A percentile compares a stretch with the other conserved stretches of the same genome.
These are phyloP conservation scores for Rotaria magnacalcarata DNA, from an alignment of 2,888 invertebrate genomes.

Conservation along the genomic window DNA sequence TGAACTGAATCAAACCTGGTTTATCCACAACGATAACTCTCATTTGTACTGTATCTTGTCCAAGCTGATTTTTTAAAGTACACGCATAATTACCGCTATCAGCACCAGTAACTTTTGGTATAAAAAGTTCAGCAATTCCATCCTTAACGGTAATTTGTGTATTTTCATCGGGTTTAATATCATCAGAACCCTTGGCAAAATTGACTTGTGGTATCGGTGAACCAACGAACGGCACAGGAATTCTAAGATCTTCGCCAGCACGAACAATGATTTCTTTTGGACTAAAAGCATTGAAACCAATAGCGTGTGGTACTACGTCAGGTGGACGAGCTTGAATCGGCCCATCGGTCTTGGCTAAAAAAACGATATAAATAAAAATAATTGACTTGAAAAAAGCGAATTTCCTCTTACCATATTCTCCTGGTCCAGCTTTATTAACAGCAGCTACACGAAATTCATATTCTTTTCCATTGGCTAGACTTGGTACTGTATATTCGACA, in stretches of 20 bases:
- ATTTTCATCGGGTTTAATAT: conserved; percentile 70
- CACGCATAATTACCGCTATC: conserved; percentile 91
- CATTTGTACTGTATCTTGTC: conserved; percentile 83
- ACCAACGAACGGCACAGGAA: conserved; percentile 83
- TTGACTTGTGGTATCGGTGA: conserved; percentile 80
- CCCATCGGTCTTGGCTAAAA: conserved; percentile 42
- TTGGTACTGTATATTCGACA: conserved; percentile 61
- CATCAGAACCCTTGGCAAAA: conserved; percentile 69
- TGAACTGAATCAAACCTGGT: conserved; percentile 46
- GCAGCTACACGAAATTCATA: conserved; percentile 97
- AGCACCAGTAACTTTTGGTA: conserved; percentile 76
- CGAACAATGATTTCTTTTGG: conserved; percentile 78
- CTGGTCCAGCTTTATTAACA: conserved; percentile 89
- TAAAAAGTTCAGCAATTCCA: conserved; percentile 51
- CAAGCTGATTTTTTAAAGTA: conserved; percentile 79
- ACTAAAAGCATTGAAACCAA: conserved; percentile 35
- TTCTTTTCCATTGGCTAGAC: conserved; percentile 87
- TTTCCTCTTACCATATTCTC: conserved; percentile 65
- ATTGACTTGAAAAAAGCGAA: not conserved
- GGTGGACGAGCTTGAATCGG: conserved; percentile 44
- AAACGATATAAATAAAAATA: not conserved
- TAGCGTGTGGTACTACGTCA: conserved; percentile 43
- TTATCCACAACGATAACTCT: conserved; percentile 69
- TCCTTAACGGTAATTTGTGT: conserved; percentile 68
- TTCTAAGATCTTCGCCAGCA: conserved; percentile 84